phyloP scores from a whole-genome alignment of 2,797 vertebrate genomes.

The Valencia hispanica region DNA sequence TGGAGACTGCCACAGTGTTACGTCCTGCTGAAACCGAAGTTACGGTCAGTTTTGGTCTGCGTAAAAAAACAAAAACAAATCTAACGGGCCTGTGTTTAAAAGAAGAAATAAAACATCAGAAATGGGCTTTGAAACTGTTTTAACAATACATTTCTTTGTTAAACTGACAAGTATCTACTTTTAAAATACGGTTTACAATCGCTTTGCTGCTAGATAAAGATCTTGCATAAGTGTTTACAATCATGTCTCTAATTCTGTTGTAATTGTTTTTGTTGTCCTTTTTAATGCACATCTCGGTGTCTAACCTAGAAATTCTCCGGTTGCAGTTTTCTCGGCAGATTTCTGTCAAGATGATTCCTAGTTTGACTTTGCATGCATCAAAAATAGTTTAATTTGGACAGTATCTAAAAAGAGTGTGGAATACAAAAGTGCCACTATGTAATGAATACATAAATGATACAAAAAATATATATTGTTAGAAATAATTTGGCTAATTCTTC shows the following conservation, averaged over 20 bases:
- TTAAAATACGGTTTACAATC: not conserved
- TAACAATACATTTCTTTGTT: not conserved
- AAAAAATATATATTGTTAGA: not conserved
- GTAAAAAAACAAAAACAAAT: not conserved
- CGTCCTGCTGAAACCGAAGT: not conserved
- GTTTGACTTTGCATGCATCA: not conserved
- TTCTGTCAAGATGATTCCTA: not conserved
- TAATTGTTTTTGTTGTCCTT: not conserved
- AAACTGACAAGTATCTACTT: not conserved
- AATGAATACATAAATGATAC: not conserved
- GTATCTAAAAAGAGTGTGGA: not conserved
- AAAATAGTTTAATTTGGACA: not conserved
- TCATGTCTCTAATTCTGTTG: not conserved
- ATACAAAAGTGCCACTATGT: not conserved
- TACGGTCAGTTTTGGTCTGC: not conserved
- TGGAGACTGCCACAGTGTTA: not conserved
- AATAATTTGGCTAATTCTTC: not conserved
- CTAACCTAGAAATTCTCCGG: too few species aligned
- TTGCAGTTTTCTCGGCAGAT: not conserved
- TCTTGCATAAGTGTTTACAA: not conserved
- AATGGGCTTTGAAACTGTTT: not conserved
- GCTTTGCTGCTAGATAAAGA: not conserved
- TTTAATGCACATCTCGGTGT: not conserved
- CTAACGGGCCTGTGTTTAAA: constrained; percentile 3
- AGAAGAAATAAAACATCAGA: not conserved